These are phyloP conservation scores for Diplolepis rosae DNA, from an alignment of 2,888 invertebrate species.

Conservation along the genomic window DNA sequence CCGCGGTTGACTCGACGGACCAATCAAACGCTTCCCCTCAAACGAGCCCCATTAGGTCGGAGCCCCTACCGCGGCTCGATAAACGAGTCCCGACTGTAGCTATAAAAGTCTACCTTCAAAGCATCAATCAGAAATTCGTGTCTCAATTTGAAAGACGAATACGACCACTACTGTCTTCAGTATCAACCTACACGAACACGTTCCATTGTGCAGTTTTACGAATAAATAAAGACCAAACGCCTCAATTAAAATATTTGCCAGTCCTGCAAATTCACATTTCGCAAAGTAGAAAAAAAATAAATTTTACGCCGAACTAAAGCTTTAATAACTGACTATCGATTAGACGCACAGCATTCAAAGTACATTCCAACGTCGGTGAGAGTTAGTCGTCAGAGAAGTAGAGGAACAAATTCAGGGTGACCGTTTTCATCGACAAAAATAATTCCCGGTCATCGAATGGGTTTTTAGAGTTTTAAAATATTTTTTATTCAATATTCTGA, in stretches of 20 bases:
- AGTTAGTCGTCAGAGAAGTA: no score
- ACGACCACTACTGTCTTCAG: not conserved
- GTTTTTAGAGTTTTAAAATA: no score
- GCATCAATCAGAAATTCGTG: conserved; percentile 17
- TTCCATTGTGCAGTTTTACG: conserved; percentile 8
- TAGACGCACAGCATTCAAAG: conserved; percentile 5
- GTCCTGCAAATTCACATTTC: conserved; percentile 11
- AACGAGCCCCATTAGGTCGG: no score
- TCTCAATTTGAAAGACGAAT: not conserved
- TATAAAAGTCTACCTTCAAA: conserved; percentile 23
- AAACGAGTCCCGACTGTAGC: no score
- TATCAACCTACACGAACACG: conserved; percentile 12
- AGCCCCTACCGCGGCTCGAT: no score
- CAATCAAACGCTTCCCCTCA: no score
- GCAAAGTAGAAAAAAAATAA: not conserved
- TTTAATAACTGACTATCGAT: conserved; percentile 23
- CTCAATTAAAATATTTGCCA: conserved; percentile 19
- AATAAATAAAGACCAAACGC: conserved; percentile 25
- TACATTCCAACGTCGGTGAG: no score
- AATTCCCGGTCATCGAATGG: no score
- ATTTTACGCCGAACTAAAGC: conserved; percentile 5
- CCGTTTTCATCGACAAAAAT: no score
- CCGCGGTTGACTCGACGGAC: no score
- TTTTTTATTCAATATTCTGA: no score
- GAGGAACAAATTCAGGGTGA: no score